phyloP scores from a whole-genome alignment of 2,888 invertebrate genomes.

The Achlya flavicornis region DNA sequence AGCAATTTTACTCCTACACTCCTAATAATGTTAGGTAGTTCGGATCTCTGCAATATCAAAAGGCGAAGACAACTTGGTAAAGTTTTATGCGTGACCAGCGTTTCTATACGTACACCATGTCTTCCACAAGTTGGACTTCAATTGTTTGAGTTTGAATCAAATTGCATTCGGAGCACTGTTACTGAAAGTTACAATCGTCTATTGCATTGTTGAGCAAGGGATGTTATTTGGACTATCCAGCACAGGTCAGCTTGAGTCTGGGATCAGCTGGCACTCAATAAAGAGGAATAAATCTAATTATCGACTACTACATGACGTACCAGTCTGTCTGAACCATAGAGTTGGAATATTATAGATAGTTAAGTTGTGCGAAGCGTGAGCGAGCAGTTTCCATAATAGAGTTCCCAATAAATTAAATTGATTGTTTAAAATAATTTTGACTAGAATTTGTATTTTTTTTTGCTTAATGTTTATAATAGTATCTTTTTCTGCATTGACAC shows the following conservation, averaged over 20 bases:
- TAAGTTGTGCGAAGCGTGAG: too few relatives aligned
- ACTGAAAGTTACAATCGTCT: background rate
- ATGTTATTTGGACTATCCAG: background rate
- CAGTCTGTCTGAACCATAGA: too few relatives aligned
- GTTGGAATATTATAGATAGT: too few relatives aligned
- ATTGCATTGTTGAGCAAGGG: background rate
- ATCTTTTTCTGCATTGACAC: too few relatives aligned
- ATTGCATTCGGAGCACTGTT: slow-evolving; percentile 29
- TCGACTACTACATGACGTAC: too few relatives aligned
- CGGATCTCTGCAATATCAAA: slow-evolving; percentile 14
- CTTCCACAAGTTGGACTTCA: slow-evolving; percentile 5
- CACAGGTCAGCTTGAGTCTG: background rate
- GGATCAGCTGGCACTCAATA: background rate
- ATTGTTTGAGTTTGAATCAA: slow-evolving; percentile 27
- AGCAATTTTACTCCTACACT: background rate
- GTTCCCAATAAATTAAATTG: too few relatives aligned
- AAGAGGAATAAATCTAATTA: too few relatives aligned
- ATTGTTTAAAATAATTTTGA: too few relatives aligned
- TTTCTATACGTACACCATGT: slow-evolving; percentile 17
- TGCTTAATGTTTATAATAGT: too few relatives aligned
- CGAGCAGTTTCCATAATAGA: too few relatives aligned
- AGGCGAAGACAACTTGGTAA: slow-evolving; percentile 32
- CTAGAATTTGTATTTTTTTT: too few relatives aligned
- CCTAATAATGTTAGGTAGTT: slow-evolving; percentile 17
- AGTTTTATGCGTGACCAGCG: slow-evolving; percentile 44